phyloP scores from a whole-genome alignment of 1,140 invertebrate species.

The Coptotermes formosanus region DNA sequence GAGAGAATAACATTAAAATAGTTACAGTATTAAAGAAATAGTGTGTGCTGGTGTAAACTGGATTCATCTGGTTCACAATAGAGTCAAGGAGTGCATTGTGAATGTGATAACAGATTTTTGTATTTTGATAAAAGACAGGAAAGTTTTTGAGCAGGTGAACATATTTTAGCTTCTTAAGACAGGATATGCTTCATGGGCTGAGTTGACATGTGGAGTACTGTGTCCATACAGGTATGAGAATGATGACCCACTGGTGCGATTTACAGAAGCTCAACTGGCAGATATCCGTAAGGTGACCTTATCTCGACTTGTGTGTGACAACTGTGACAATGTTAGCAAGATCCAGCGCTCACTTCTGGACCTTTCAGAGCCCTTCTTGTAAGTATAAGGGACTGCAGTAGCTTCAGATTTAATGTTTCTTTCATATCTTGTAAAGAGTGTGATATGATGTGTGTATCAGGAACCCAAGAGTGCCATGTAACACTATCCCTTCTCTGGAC shows the following conservation, averaged over 20 bases:
- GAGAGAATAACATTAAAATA: too few species aligned
- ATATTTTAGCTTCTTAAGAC: too few species aligned
- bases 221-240: constrained; percentile 49
- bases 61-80: too few species aligned
- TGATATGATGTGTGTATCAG: constrained; percentile 39
- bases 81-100: too few species aligned
- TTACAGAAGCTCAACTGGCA: constrained; percentile 52
- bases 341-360: constrained; percentile 48
- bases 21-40: too few species aligned
- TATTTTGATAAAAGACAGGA: too few species aligned
- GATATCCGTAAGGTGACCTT: constrained; percentile 48
- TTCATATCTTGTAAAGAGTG: too few species aligned
- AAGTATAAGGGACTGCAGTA: constrained; percentile 41
- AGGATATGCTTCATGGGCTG: too few species aligned
- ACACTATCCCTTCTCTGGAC: constrained; percentile 47
- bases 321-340: constrained; percentile 45
- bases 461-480: constrained; percentile 54
- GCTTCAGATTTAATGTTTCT: too few species aligned
- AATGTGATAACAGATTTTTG: too few species aligned
- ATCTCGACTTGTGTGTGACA: constrained; percentile 49
- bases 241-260: constrained; percentile 52
- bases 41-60: too few species aligned
- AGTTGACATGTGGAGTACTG: background rate
- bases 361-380: constrained; percentile 50
- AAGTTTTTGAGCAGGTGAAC: too few species aligned